These are phyloP conservation scores for Chelonia mydas DNA, from an alignment of 2,797 vertebrate species.

Conservation along the genomic window DNA sequence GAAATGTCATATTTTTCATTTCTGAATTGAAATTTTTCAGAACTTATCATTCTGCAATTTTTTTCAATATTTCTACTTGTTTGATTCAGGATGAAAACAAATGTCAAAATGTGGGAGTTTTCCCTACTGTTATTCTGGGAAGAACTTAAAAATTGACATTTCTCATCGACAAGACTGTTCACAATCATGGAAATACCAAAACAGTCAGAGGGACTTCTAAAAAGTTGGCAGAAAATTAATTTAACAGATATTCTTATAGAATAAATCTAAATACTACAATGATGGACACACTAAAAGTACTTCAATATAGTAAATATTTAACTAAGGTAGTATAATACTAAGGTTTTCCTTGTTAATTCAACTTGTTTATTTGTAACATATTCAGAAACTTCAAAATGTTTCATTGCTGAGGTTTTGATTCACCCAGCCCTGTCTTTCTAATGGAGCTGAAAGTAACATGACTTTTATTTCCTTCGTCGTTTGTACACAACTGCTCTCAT, in stretches of 20 bases:
- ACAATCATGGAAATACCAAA: too few species aligned
- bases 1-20: not conserved
- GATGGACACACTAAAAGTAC: not conserved
- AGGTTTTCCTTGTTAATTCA: not conserved
- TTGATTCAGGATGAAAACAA: not conserved
- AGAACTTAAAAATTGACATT: not conserved
- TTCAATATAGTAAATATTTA: not conserved
- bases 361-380: not conserved
- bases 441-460: slow-evolving; percentile 11
- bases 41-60: not conserved
- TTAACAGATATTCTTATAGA: too few species aligned
- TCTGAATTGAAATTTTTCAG: not conserved
- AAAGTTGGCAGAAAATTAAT: not conserved
- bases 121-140: not conserved
- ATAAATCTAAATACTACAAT: not conserved
- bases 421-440: not conserved
- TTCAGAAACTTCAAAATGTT: not conserved
- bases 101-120: not conserved
- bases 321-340: not conserved
- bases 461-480: not conserved
- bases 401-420: not conserved
- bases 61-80: not conserved
- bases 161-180: not conserved
- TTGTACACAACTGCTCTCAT: not conserved
- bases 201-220: not conserved